Evolutionary conservation across 1,140 invertebrate genomes (phyloP).

Genomic region (Aphidius ervi): DNA sequence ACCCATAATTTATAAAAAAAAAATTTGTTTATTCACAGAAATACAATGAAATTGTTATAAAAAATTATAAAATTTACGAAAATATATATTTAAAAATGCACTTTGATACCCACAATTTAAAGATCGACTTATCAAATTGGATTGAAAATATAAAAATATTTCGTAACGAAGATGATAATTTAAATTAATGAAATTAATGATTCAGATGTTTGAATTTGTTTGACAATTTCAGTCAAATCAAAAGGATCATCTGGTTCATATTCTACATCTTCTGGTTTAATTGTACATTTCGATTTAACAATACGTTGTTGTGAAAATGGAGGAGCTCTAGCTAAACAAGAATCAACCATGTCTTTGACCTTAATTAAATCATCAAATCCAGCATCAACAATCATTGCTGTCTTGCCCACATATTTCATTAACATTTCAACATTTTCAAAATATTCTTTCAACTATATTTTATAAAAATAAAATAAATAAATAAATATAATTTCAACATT

Average conservation of each 20-base stretch:
- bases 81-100: constrained; percentile 6
- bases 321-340: constrained; percentile 31
- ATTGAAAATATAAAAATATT: constrained; percentile 11
- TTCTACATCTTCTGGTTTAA: constrained; percentile 33
- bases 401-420: constrained; percentile 33
- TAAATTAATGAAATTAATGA: constrained; percentile 30
- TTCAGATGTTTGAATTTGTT: constrained; percentile 29
- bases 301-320: constrained; percentile 25
- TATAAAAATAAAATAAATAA: not conserved
- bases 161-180: constrained; percentile 11
- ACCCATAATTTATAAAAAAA: not conserved
- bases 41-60: constrained; percentile 4
- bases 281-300: constrained; percentile 16
- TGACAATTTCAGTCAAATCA: constrained; percentile 23
- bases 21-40: not conserved
- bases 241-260: constrained; percentile 39
- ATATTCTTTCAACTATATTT: constrained; percentile 27
- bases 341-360: constrained; percentile 34
- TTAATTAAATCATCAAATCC: constrained; percentile 25
- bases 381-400: constrained; percentile 29
- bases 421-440: constrained; percentile 30
- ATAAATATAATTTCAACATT: too few relatives aligned
- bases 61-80: constrained; percentile 1
- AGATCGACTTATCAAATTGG: constrained; percentile 4
- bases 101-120: constrained; percentile 1